Base-by-base conservation (phyloP, 1,140 invertebrate genomes). In the Scaptomyza pallida region DNA sequence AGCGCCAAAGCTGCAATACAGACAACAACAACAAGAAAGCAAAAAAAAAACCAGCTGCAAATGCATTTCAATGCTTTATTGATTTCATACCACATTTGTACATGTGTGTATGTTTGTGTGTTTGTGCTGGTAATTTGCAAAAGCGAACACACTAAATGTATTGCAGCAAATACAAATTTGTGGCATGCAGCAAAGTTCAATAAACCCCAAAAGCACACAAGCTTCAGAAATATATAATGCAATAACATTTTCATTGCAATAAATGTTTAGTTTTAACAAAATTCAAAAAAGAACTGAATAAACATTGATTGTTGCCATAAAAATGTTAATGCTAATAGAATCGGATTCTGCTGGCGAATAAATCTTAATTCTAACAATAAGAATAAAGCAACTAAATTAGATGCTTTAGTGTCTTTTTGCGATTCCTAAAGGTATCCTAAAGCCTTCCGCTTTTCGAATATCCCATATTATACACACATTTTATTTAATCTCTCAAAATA, bases 31-130 rank as follows among this genome's bases (percentile, higher is more conserved):
- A 78, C 56, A 40, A 60, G 62, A 56, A 63, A 51, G 8, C 26
- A 30, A n/a, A n/a, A n/a, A n/a, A n/a, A n/a, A n/a, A n/a, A n/a
- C n/a, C n/a, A 47, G 48, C 52, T 51, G 52, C 78, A 74, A 83
- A 82, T 72, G 69, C 72, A 60, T 52, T 75, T 67, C 62, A 77
- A 81, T 81, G 72, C 77, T 71, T 85, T 85, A 85, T 86, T 81
- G 81, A 86, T 86, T 85, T 85, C 81, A 86, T 85, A 85, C 68
- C 73, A 80, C 77, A 85, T 85, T 85, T 86, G 73, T 21, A 12
- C 51, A 35, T 43, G 40, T 67, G 54, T 52, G 40, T 33, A 17
- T 83, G 55, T 68, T 26, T 78, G 52, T 44, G 44, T 41, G 19
- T n/a, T 3, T 16, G n/a, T 56, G 65, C 23, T 75, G 52, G 55